These are phyloP conservation scores for Gobio gobio DNA, from an alignment of 2,113 vertebrate genomes.

Conservation along the genomic window DNA sequence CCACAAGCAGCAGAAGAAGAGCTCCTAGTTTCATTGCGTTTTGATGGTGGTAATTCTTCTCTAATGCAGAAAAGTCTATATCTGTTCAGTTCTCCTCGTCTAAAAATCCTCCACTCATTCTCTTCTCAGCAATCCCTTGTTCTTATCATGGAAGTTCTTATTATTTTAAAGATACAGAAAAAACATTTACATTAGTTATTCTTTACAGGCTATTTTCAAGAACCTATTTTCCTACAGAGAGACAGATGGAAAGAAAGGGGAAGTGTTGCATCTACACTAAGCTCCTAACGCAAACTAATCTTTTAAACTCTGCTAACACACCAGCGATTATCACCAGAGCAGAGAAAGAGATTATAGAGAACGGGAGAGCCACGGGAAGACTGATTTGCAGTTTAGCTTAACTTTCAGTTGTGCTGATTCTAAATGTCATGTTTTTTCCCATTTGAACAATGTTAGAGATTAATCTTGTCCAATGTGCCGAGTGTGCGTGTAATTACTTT, in stretches of 20 bases:
- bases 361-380: not conserved
- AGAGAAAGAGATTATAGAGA: conserved; percentile 14
- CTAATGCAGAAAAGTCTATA: not conserved
- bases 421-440: not conserved
- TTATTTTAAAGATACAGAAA: not conserved
- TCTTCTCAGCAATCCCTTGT: not conserved
- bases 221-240: not conserved
- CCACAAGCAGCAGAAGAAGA: conserved; percentile 61
- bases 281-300: conserved; percentile 35
- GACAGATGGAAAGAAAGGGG: not conserved
- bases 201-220: not conserved
- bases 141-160: not conserved
- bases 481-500: conserved; percentile 13
- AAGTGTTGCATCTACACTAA: conserved; percentile 19
- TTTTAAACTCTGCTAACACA: conserved; percentile 22
- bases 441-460: not conserved
- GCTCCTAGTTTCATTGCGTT: conserved; percentile 40
- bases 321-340: conserved; percentile 3
- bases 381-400: not conserved
- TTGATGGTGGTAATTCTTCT: not conserved
- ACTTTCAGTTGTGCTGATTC: not conserved
- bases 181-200: not conserved
- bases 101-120: not conserved
- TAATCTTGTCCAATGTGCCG: not conserved
- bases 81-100: not conserved